These are phyloP conservation scores for Poeciliopsis presidionis DNA, from an alignment of 2,797 vertebrate genomes.

Conservation along the genomic window DNA sequence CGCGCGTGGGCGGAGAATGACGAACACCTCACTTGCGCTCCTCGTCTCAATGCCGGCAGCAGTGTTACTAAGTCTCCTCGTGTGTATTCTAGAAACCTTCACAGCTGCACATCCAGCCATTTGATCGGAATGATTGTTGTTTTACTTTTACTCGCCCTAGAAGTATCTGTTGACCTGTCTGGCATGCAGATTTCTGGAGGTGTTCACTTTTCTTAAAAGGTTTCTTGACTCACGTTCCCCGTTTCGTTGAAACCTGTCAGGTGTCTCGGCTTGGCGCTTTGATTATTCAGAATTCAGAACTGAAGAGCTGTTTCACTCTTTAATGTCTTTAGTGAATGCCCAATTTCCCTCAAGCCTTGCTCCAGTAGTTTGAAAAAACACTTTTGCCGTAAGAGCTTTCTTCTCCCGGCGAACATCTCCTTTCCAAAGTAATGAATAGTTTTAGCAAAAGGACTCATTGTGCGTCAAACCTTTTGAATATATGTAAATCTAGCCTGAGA, in stretches of 20 bases:
- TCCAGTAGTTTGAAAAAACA: background rate
- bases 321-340: background rate
- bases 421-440: background rate
- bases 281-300: background rate
- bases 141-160: conserved; percentile 15
- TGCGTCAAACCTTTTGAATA: background rate
- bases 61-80: conserved; percentile 9
- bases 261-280: conserved; percentile 6
- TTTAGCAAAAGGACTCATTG: background rate
- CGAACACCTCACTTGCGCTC: conserved; percentile 35
- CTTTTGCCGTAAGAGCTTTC: background rate
- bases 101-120: background rate
- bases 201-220: conserved; percentile 51
- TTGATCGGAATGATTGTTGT: background rate
- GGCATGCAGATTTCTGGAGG: conserved; percentile 48
- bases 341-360: background rate
- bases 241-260: conserved; percentile 42
- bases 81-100: background rate
- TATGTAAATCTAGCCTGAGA: background rate
- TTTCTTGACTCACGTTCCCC: conserved; percentile 33
- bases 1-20: conserved; percentile 43
- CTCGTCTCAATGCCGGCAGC: conserved; percentile 23
- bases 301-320: background rate
- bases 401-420: background rate
- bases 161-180: conserved; percentile 21